A percentile compares a stretch with the other conserved stretches of the same genome.
Evolutionary conservation across 2,113 vertebrate genomes (phyloP).

Genomic region (Cnemophilus loriae): DNA sequence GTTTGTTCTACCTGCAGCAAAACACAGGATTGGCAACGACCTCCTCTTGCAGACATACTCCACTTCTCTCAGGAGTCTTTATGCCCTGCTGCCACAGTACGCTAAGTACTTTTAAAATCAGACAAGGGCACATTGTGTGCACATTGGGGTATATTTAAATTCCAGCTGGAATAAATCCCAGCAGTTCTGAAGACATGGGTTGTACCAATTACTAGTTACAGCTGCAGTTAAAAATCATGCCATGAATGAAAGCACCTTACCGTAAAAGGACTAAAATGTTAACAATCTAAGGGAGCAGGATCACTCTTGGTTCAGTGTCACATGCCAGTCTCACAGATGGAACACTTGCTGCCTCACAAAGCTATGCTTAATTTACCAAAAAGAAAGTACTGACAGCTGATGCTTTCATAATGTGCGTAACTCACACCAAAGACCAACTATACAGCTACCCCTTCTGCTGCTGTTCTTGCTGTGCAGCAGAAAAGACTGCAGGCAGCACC

Average conservation of each 20-base stretch:
- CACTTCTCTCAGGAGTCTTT: background rate
- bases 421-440: background rate
- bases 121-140: constrained; percentile 29
- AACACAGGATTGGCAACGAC: background rate
- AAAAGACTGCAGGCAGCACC: background rate
- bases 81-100: background rate
- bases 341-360: background rate
- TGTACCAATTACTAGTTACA: constrained; percentile 23
- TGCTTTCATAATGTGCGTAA: background rate
- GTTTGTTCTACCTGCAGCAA: constrained; percentile 15
- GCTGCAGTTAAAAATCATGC: constrained; percentile 25
- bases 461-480: background rate
- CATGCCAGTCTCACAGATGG: background rate
- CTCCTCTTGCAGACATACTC: background rate
- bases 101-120: background rate
- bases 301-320: background rate
- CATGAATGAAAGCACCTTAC: constrained; percentile 24
- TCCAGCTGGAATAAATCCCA: constrained; percentile 19
- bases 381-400: background rate
- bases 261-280: constrained; percentile 24
- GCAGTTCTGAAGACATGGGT: background rate
- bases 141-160: constrained; percentile 8
- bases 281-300: background rate
- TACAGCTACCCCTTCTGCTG: background rate
- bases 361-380: background rate